Evolutionary conservation across 1,140 invertebrate species (phyloP).

Genomic region (Delia radicum): DNA sequence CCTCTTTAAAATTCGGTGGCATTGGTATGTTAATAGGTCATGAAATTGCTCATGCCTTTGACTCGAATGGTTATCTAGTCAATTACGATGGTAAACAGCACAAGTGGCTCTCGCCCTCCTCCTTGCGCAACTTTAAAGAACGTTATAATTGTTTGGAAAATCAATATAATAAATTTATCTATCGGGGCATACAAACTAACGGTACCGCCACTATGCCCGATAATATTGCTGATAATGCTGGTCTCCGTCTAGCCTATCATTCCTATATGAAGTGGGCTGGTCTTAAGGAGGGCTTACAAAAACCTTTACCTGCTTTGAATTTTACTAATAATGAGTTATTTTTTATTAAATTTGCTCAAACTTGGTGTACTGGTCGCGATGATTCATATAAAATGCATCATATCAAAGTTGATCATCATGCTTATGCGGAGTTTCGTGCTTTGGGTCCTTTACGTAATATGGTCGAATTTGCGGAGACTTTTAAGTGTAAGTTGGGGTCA

Average conservation of each 20-base stretch:
- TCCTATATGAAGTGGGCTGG: neutral
- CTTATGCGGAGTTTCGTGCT: constrained; percentile 75
- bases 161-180: neutral
- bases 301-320: constrained; percentile 59
- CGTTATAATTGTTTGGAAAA: neutral
- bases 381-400: neutral
- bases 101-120: constrained; percentile 46
- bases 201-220: neutral
- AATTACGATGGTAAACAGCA: constrained; percentile 39
- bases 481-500: constrained; percentile 66
- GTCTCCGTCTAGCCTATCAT: constrained; percentile 38
- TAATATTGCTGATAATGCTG: constrained; percentile 41
- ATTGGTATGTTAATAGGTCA: constrained; percentile 46
- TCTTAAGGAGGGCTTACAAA: constrained; percentile 50
- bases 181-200: neutral
- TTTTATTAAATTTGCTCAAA: constrained; percentile 48
- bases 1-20: constrained; percentile 43
- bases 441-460: constrained; percentile 82
- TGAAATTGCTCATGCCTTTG: constrained; percentile 45
- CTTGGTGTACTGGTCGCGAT: constrained; percentile 34
- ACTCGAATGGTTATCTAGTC: constrained; percentile 41
- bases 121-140: constrained; percentile 61
- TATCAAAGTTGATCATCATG: constrained; percentile 66
- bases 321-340: constrained; percentile 50
- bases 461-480: constrained; percentile 74